Base-by-base conservation (phyloP, 2,888 invertebrate species). In the Nezara viridula region DNA sequence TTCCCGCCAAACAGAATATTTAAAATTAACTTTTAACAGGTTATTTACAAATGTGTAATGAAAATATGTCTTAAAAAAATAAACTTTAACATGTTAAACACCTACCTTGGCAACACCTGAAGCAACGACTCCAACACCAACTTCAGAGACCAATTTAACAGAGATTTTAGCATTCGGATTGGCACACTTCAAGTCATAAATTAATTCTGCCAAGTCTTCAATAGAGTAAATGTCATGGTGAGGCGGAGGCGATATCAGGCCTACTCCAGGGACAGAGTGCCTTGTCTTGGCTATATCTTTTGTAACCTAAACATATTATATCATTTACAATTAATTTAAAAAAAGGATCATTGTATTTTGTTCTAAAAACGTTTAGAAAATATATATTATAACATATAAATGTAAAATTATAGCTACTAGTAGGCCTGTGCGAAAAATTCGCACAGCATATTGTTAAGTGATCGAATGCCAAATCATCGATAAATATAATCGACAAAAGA, bases 221-320 rank as follows among this genome's bases (percentile, higher is more conserved):
- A 99, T 99, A 87, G 98, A 99, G 94, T 99, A 99, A 93, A 99
- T 99, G 92, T 99, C 99, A 94, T 99, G 99, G 94, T 99, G 99
- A 4, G 99, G 99, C 19, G 99, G 99, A 12, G 99, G 99, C 0
- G 98, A 99, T 93, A 99, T 99, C 16, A 99, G 94, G 12, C 99
- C 99, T 19, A 99, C 99, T 7, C 98, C 98, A 0, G 99, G 95
- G 5, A 99, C 98, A 0, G 98, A 99, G 92, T 99, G 98, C 89
- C 99, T 96, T 0, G 98, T 98, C 92, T 95, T 95, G 0, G 99
- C 99, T 92, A 99, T 99, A 91, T 98, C 98, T 91, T 96, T 95
- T 0, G 98, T 97, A 49, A 99, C 98, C 95, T 98, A 95, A 73
- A 89, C n/a, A 90, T 49, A 19, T 66, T 60, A 14, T 27, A 60